These are phyloP conservation scores for Carassius carassius DNA, from an alignment of 2,113 vertebrate species.

Conservation along the genomic window DNA sequence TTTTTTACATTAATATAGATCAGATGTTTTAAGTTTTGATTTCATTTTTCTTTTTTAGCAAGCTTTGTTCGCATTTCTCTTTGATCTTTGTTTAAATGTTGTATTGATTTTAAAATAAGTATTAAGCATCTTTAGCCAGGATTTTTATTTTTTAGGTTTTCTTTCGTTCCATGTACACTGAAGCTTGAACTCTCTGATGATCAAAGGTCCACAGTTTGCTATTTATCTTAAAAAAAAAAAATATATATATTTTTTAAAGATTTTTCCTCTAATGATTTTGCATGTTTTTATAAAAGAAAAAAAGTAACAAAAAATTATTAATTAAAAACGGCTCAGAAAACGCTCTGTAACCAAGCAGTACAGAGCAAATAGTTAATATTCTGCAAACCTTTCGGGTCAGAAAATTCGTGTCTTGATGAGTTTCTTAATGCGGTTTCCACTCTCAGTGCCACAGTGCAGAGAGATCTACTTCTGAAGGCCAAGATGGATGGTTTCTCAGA, in stretches of 20 bases:
- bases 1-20: background rate
- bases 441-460: conserved; percentile 67
- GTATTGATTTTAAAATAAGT: conserved; percentile 4
- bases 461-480: conserved; percentile 79
- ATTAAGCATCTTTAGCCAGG: background rate
- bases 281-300: background rate
- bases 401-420: background rate
- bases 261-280: conserved; percentile 1
- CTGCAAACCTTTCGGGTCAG: background rate
- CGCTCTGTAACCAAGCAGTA: background rate
- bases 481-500: conserved; percentile 94
- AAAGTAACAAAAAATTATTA: background rate
- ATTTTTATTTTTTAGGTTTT: background rate
- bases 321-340: background rate
- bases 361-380: background rate
- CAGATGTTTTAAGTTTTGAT: background rate
- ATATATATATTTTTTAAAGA: no score
- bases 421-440: background rate
- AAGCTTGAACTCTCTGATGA: conserved; percentile 4
- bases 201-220: conserved; percentile 20
- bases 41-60: no score
- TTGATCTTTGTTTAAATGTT: conserved; percentile 10
- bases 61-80: background rate
- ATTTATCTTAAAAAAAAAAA: conserved; percentile 20
- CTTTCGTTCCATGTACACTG: background rate